Conservation (phyloP, 2,888 invertebrate species). For the Drosophila leonis region DNA sequence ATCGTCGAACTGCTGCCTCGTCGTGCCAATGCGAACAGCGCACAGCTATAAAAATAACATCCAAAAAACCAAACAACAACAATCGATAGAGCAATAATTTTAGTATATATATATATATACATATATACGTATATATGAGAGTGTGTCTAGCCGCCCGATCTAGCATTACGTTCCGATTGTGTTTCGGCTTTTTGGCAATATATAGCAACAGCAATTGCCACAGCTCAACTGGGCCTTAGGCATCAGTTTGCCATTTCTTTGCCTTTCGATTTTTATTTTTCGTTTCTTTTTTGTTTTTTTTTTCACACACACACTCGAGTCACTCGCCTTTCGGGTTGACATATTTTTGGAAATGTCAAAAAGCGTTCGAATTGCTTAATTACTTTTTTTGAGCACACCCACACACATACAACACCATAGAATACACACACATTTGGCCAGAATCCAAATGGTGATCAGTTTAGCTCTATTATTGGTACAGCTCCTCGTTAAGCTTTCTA, state of each 20-base stretch:
- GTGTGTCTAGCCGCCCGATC: conserved; percentile 50
- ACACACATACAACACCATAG: neutral
- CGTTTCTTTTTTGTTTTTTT: neutral
- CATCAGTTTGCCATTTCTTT: conserved; percentile 66
- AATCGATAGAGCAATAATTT: conserved; percentile 19
- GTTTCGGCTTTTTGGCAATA: conserved; percentile 68
- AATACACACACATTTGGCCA: conserved; percentile 43
- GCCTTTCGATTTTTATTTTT: conserved; percentile 5
- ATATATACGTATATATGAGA: neutral
- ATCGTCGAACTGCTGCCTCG: conserved; percentile 62
- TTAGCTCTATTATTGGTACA: conserved; percentile 31
- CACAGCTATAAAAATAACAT: conserved; percentile 69
- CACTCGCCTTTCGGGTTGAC: conserved; percentile 59
- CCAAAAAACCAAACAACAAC: conserved; percentile 37
- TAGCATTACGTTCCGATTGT: conserved; percentile 59
- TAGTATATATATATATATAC: conserved; percentile 7
- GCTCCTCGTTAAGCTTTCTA: conserved; percentile 12
- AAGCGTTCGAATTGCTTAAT: conserved; percentile 75
- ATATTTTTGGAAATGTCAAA: conserved; percentile 81
- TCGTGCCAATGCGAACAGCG: conserved; percentile 38
- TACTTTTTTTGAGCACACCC: conserved; percentile 64
- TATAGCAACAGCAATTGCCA: conserved; percentile 29
- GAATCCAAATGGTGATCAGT: conserved; percentile 40
- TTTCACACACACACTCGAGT: conserved; percentile 54
- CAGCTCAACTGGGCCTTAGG: conserved; percentile 45